Conservation (phyloP, 2,888 invertebrate species). For the Amphipyra tragopoginis region DNA sequence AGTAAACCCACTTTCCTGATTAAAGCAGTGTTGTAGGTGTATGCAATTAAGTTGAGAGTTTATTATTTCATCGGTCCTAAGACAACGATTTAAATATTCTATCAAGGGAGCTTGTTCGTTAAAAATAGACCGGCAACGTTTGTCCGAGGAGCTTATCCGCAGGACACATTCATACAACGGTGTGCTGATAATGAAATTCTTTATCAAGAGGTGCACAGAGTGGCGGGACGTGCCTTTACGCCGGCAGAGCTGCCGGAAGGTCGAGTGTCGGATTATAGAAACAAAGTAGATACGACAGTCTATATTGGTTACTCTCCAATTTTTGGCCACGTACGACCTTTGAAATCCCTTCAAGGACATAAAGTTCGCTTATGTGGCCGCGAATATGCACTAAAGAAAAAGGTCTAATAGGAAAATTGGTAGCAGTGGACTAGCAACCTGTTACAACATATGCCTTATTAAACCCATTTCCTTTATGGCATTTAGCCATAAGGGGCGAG, state of each 20-base stretch:
- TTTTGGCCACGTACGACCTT: conserved; percentile 24
- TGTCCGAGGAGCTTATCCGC: conserved; percentile 67
- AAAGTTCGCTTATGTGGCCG: conserved; percentile 27
- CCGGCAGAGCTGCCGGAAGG: conserved; percentile 58
- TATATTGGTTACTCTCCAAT: conserved; percentile 30
- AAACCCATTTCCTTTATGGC: conserved; percentile 41
- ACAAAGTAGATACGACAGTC: conserved; percentile 52
- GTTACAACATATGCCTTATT: conserved; percentile 48
- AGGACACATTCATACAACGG: conserved; percentile 74
- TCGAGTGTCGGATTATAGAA: conserved; percentile 60
- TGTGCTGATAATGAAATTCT: conserved; percentile 84
- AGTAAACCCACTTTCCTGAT: conserved; percentile 33
- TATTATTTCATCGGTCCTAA: conserved; percentile 35
- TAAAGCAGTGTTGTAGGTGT: conserved; percentile 33
- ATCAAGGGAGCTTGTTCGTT: conserved; percentile 52
- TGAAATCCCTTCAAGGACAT: conserved; percentile 24
- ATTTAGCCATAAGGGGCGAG: conserved; percentile 23
- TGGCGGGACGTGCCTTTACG: conserved; percentile 74
- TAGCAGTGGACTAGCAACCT: conserved; percentile 37
- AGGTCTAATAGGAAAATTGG: conserved; percentile 21
- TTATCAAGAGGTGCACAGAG: conserved; percentile 79
- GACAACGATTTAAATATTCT: conserved; percentile 46
- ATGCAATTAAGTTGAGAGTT: conserved; percentile 35
- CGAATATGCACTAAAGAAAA: conserved; percentile 30
- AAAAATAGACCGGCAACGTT: conserved; percentile 51